Evolutionary conservation across 2,113 vertebrate genomes (phyloP).

Genomic region (Egretta garzetta): DNA sequence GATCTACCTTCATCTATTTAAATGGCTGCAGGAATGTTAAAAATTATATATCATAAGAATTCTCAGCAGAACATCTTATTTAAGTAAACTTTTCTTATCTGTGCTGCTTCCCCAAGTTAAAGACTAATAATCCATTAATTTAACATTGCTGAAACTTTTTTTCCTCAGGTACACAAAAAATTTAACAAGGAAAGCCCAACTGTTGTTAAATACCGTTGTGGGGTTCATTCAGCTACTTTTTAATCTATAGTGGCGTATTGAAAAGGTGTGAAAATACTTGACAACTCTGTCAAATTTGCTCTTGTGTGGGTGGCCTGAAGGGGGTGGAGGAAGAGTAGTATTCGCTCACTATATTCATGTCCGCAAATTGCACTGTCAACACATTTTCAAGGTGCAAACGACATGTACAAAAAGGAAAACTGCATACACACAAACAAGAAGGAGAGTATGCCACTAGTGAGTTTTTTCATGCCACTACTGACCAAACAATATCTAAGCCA

Average conservation of each 20-base stretch:
- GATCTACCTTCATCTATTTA: constrained; percentile 16
- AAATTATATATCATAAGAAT: background rate
- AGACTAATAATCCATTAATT: background rate
- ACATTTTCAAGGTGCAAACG: background rate
- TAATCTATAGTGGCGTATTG: background rate
- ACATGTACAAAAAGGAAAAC: background rate
- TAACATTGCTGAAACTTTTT: background rate
- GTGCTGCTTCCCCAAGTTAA: background rate
- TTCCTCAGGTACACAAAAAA: background rate
- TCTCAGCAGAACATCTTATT: background rate
- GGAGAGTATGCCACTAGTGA: background rate
- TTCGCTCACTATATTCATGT: background rate
- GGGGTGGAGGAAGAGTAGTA: background rate
- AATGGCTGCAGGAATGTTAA: background rate
- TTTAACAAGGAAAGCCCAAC: background rate
- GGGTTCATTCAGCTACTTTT: background rate
- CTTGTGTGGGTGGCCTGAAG: background rate
- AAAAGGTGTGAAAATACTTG: background rate
- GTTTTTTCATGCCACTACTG: background rate
- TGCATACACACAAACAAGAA: background rate
- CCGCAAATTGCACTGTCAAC: background rate
- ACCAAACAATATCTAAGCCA: background rate
- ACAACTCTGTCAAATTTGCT: background rate
- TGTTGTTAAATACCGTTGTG: background rate
- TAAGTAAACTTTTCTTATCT: constrained; percentile 8